Base-by-base conservation (phyloP, 2,888 invertebrate species). In the Oscheius onirici region DNA sequence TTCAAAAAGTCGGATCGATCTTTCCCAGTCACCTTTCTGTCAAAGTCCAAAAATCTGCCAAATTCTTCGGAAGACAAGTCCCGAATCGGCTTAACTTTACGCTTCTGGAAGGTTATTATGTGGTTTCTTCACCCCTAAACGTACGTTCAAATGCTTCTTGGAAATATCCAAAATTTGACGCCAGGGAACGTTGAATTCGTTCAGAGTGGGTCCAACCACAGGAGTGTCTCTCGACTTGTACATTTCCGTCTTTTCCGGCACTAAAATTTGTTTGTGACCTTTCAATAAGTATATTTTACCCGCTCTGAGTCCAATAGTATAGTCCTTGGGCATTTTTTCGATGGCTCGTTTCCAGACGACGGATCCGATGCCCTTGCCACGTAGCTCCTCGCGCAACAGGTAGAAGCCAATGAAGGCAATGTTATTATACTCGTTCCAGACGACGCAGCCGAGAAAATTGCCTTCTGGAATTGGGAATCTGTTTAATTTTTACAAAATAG, bases 371-470 rank as follows among this genome's bases (percentile, higher is more conserved):
- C 80, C 80, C 68, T 77, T 75, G 46, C 77, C 76, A n/a, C 80
- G 24, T n/a, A 57, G 68, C 8, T 72, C 73, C 17, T 72, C 71
- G 2, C 68, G 63, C 13, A 77, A 40, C 10, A 80, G 44, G 63
- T 76, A 80, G 43, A 76, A 80, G 15, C 80, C 80, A 13, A 80
- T 65, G 52, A 76, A 74, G 26, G 72, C 66, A 13, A 79, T 46
- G 40, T 72, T 71, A 44, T 79, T 74, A 52, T 76, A 76, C 43
- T 79, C 74, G 58, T 79, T 79, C 79, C 79, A 79, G n/a, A 76
- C 70, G 2, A 79, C 76, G n/a, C 70, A 68, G 15, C 76, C 76
- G 1, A 79, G 58, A n/a, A 72, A 76, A 5, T 61, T 66, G 3
- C 69, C 74, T n/a, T 76, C 78, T 46, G 69, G 63, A 70, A 58